Percentiles rank a stretch among this genome's conserved stretches.
These are phyloP conservation scores for Dysmachus trigonus DNA, from an alignment of 2,888 invertebrate species.

Conservation along the genomic window DNA sequence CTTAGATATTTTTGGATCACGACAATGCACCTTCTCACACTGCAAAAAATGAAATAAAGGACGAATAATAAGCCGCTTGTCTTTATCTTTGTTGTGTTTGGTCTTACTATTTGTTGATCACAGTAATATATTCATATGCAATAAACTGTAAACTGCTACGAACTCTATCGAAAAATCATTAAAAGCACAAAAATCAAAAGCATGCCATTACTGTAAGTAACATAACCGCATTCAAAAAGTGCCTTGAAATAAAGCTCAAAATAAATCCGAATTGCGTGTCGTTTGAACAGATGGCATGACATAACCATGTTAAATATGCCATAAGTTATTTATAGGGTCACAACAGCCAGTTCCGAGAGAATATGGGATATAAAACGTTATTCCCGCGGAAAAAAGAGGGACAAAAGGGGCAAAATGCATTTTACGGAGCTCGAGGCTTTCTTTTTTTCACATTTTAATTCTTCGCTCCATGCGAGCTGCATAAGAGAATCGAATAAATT, in stretches of 20 bases:
- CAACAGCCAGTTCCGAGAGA: not conserved
- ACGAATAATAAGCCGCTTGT: too few species aligned
- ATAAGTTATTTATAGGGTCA: not conserved
- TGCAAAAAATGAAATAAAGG: too few species aligned
- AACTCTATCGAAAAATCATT: not conserved
- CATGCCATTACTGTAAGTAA: not conserved
- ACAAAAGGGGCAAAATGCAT: not conserved
- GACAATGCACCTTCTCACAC: too few species aligned
- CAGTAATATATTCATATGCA: too few species aligned
- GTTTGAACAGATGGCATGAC: not conserved
- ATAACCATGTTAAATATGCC: not conserved
- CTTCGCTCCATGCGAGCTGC: not conserved
- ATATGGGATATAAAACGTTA: not conserved
- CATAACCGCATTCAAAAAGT: not conserved
- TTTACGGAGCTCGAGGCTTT: not conserved
- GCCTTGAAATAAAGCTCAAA: not conserved
- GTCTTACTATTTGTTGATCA: too few species aligned
- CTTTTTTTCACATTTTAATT: not conserved
- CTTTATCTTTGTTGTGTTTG: too few species aligned
- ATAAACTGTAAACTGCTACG: too few species aligned
- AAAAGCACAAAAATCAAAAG: not conserved
- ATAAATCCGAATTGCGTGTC: not conserved
- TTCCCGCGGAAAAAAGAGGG: not conserved
- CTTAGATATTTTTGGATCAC: too few species aligned
- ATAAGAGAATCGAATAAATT: not conserved